Evolutionary conservation across 2,888 invertebrate genomes (phyloP).

Genomic region (Drosophila formosana): DNA sequence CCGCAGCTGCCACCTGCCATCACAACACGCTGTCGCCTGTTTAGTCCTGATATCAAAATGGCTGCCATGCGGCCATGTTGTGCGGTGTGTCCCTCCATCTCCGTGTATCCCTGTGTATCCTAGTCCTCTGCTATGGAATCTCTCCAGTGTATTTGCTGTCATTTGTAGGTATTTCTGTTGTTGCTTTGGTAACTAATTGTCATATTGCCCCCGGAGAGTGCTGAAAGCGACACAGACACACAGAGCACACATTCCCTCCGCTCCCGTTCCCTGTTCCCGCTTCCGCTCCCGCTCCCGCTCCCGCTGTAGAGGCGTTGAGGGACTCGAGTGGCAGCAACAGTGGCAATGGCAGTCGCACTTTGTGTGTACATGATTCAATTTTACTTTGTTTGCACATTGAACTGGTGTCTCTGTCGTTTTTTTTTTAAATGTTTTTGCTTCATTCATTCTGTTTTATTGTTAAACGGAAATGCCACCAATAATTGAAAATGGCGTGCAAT

Average conservation of each 20-base stretch:
- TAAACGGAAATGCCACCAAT: constrained; percentile 60
- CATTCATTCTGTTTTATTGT: constrained; percentile 27
- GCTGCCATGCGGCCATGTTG: constrained; percentile 69
- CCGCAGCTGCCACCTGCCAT: constrained; percentile 43
- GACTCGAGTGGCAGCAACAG: constrained; percentile 18
- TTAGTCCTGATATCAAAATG: constrained; percentile 73
- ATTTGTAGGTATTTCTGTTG: constrained; percentile 79
- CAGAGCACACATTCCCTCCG: neutral
- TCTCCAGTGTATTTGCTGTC: constrained; percentile 73
- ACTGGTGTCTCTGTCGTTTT: constrained; percentile 21
- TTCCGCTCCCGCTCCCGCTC: neutral
- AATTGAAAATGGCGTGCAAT: constrained; percentile 66
- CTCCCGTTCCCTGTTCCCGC: neutral
- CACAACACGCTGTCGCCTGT: constrained; percentile 45
- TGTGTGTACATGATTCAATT: constrained; percentile 54
- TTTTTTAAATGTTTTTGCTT: constrained; percentile 8
- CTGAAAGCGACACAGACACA: constrained; percentile 57
- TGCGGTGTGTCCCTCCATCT: constrained; percentile 33
- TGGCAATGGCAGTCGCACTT: constrained; percentile 27
- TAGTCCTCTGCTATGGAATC: constrained; percentile 16
- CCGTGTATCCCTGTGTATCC: neutral
- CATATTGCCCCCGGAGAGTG: constrained; percentile 73
- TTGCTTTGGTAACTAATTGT: constrained; percentile 79
- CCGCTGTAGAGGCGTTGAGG: constrained; percentile 19
- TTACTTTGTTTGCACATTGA: constrained; percentile 49